A percentile compares a stretch with the other conserved stretches of the same genome.
phyloP scores from a whole-genome alignment of 2,797 vertebrate species.

The Pelodytes ibericus region DNA sequence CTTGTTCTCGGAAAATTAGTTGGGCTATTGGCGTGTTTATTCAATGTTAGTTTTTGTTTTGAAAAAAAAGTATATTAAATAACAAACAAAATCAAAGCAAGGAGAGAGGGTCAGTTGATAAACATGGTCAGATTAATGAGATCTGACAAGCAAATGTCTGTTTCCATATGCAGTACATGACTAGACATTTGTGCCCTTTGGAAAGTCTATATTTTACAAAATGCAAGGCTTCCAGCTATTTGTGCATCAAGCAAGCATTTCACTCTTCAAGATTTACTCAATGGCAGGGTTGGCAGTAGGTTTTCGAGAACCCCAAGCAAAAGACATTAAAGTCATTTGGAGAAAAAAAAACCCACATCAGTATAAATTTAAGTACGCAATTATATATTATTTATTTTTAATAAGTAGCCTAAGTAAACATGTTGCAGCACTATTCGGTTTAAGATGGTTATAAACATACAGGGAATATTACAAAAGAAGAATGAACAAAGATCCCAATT shows the following conservation, averaged over 20 bases:
- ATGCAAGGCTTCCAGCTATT: not conserved
- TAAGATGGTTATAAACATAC: too few species aligned
- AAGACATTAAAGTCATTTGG: constrained; percentile 30
- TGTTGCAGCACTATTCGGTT: too few species aligned
- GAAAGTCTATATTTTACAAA: not conserved
- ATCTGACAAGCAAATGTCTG: not conserved
- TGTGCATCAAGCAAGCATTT: not conserved
- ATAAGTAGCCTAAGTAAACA: too few species aligned
- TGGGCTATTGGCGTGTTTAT: not conserved
- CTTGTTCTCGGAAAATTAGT: not conserved
- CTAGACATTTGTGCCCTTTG: not conserved
- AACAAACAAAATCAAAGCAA: not conserved
- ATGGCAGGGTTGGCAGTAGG: not conserved
- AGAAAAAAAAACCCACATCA: too few species aligned
- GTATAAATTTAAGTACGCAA: too few species aligned
- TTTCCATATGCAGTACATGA: not conserved
- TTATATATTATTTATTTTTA: too few species aligned
- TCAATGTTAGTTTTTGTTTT: not conserved
- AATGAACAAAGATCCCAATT: too few species aligned
- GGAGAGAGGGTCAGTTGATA: not conserved
- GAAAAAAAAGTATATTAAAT: too few species aligned
- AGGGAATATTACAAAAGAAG: too few species aligned
- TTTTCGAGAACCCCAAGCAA: too few species aligned
- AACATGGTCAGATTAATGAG: constrained; percentile 35
- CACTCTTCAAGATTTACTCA: not conserved